Evolutionary conservation across 2,113 vertebrate species (phyloP).

Genomic region (Notothenia rossii): DNA sequence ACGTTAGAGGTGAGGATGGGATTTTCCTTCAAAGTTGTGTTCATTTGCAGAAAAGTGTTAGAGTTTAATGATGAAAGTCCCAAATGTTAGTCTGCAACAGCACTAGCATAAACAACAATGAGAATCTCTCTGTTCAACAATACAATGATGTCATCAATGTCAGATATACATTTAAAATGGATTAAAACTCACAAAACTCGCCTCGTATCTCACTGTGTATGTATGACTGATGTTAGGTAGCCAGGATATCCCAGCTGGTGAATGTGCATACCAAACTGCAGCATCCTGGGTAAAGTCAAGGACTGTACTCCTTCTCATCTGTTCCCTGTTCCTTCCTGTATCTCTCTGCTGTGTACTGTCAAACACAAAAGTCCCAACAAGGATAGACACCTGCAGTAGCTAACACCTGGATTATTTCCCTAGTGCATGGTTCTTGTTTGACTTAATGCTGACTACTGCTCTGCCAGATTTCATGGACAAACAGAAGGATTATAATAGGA

Average conservation of each 20-base stretch:
- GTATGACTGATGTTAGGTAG: slow-evolving; percentile 21
- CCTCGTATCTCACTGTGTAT: slow-evolving; percentile 7
- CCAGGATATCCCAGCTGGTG: slow-evolving; percentile 41
- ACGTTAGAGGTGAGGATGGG: slow-evolving; percentile 28
- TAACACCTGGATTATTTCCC: slow-evolving; percentile 52
- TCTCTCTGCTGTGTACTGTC: slow-evolving; percentile 20
- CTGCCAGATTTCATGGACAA: slow-evolving; percentile 10
- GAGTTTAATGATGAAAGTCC: slow-evolving; percentile 44
- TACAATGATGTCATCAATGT: slow-evolving; percentile 5
- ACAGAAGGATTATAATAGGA: slow-evolving; percentile 13
- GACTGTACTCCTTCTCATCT: slow-evolving; percentile 25
- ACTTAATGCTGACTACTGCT: slow-evolving; percentile 4
- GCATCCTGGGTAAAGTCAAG: slow-evolving; percentile 16
- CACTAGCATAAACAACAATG: slow-evolving; percentile 2
- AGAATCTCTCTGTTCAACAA: slow-evolving; percentile 16
- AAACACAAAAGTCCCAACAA: slow-evolving; percentile 31
- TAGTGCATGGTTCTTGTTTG: slow-evolving; percentile 32
- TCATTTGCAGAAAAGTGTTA: slow-evolving; percentile 31
- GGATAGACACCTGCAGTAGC: slow-evolving; percentile 9
- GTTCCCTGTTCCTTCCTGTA: slow-evolving; percentile 13
- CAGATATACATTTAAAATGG: slow-evolving; percentile 23
- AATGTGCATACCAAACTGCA: slow-evolving; percentile 54
- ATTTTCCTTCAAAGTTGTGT: slow-evolving; percentile 28
- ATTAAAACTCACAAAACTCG: slow-evolving; percentile 11
- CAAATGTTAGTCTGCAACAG: slow-evolving; percentile 34